A percentile compares a stretch with the other conserved stretches of the same genome.
Conservation (phyloP, 2,888 invertebrate species). For the Mycalesis mineus region DNA sequence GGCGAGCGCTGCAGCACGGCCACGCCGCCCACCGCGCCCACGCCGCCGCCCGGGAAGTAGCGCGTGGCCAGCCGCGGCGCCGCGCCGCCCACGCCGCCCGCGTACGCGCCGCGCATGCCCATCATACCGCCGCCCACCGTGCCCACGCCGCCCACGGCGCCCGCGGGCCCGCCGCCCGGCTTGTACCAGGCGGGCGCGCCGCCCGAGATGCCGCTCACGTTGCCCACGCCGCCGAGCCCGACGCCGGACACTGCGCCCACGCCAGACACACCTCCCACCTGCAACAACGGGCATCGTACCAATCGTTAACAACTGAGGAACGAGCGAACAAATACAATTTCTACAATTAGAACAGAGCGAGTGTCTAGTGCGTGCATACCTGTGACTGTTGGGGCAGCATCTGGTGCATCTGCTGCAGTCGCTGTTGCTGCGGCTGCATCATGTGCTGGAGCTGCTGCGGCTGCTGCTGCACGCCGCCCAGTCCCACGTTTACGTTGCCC, state of each 20-base stretch:
- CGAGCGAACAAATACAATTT: no score
- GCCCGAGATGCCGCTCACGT: constrained; percentile 37
- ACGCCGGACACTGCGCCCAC: constrained; percentile 34
- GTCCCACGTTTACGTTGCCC: constrained; percentile 48
- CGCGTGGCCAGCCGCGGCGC: constrained; percentile 79
- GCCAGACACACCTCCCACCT: constrained; percentile 30
- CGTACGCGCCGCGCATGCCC: constrained; percentile 54
- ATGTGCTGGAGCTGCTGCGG: constrained; percentile 76
- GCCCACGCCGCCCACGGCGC: constrained; percentile 38
- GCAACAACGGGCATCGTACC: not conserved
- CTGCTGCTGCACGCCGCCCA: constrained; percentile 60
- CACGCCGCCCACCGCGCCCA: constrained; percentile 47
- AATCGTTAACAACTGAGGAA: no score
- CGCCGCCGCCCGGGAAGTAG: constrained; percentile 51
- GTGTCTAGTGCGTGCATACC: constrained; percentile 41
- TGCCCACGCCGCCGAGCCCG: constrained; percentile 33
- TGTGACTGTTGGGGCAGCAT: constrained; percentile 79
- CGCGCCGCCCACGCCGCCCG: constrained; percentile 56
- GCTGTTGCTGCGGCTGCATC: constrained; percentile 79
- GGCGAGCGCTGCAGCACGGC: constrained; percentile 81
- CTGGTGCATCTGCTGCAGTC: constrained; percentile 76
- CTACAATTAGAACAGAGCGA: no score
- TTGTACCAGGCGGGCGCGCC: constrained; percentile 41
- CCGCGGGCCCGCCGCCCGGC: constrained; percentile 36
- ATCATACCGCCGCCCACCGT: constrained; percentile 51